A percentile compares a stretch with the other conserved stretches of the same genome.
Conservation (phyloP, 1,140 invertebrate species). For the Brachionus koreanus region DNA sequence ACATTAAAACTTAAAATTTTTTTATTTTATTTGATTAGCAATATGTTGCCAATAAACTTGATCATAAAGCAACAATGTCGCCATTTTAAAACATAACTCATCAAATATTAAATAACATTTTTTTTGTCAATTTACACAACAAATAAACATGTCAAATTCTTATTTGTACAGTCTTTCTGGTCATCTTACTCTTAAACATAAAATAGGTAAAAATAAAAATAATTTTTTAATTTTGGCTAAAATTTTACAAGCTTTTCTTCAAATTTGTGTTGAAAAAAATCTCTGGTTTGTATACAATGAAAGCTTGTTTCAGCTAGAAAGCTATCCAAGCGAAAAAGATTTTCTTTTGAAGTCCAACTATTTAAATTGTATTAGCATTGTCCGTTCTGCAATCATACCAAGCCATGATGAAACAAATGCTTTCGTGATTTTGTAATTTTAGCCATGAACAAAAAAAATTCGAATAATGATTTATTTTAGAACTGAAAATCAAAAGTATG, state of each 20-base stretch:
- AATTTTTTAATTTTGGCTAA: not conserved
- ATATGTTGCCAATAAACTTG: not conserved
- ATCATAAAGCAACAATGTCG: not conserved
- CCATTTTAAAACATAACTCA: not conserved
- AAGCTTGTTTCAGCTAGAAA: not conserved
- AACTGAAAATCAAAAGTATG: constrained; percentile 54
- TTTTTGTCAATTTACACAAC: not conserved
- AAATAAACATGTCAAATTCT: not conserved
- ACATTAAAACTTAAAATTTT: not conserved
- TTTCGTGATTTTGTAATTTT: constrained; percentile 32
- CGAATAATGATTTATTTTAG: constrained; percentile 47
- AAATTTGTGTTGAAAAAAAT: not conserved
- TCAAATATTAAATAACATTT: not conserved
- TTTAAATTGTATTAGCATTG: not conserved
- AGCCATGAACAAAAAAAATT: not conserved
- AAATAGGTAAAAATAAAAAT: not conserved
- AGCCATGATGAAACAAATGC: not conserved
- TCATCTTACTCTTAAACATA: constrained; percentile 9
- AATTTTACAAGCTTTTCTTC: not conserved
- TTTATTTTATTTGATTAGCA: not conserved
- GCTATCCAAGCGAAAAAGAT: constrained; percentile 18
- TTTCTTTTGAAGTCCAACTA: not conserved
- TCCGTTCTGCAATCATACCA: constrained; percentile 21
- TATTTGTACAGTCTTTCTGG: constrained; percentile 23
- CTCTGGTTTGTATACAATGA: constrained; percentile 33